These are phyloP conservation scores for Drosophila aff. DNA, from an alignment of 1,140 invertebrate genomes.

Conservation along the genomic window DNA sequence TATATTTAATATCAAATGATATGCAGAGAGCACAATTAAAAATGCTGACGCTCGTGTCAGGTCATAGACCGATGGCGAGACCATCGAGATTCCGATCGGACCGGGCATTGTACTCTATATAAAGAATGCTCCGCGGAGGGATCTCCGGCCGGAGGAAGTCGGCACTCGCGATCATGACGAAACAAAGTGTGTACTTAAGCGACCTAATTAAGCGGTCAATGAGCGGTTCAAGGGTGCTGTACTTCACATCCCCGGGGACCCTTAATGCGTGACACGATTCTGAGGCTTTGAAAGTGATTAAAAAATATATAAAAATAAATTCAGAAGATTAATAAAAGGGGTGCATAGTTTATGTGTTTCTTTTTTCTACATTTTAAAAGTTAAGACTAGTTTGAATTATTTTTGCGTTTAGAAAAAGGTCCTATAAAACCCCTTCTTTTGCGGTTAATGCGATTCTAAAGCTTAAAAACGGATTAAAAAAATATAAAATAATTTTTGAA, in stretches of 20 bases:
- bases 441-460: too few species aligned
- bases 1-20: conserved; percentile 72
- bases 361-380: neutral
- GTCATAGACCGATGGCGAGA: conserved; percentile 55
- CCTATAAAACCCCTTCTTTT: too few species aligned
- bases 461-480: too few species aligned
- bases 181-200: conserved; percentile 63
- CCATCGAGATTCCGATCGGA: conserved; percentile 47
- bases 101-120: conserved; percentile 55
- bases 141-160: conserved; percentile 22
- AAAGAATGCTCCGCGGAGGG: neutral
- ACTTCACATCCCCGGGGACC: conserved; percentile 21
- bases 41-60: conserved; percentile 58
- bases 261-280: conserved; percentile 11
- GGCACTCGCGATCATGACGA: conserved; percentile 48
- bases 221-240: conserved; percentile 68
- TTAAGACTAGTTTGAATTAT: neutral
- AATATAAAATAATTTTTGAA: too few species aligned
- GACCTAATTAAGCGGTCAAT: conserved; percentile 75
- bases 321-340: neutral
- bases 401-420: neutral
- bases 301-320: neutral
- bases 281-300: neutral
- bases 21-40: conserved; percentile 73
- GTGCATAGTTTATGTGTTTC: neutral